These are phyloP conservation scores for Horisme vitalbata DNA, from an alignment of 2,888 invertebrate genomes.

Conservation along the genomic window DNA sequence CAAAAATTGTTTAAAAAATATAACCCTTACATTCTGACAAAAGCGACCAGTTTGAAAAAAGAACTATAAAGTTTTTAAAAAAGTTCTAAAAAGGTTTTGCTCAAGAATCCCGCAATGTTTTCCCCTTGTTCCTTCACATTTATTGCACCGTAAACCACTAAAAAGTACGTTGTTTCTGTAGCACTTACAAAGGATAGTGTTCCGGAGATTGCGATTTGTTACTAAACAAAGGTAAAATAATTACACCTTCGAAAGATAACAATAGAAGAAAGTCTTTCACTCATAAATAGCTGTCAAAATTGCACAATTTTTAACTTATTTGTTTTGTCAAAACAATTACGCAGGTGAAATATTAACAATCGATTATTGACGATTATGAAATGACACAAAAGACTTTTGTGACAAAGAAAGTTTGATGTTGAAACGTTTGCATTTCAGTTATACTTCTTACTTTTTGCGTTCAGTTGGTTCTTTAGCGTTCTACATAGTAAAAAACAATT, in stretches of 20 bases:
- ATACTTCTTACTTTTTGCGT: constrained; percentile 34
- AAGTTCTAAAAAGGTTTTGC: constrained; percentile 21
- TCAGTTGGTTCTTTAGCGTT: constrained; percentile 24
- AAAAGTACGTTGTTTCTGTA: constrained; percentile 69
- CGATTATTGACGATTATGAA: constrained; percentile 27
- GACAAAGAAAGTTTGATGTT: constrained; percentile 43
- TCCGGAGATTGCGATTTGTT: constrained; percentile 64
- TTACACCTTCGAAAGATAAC: constrained; percentile 62
- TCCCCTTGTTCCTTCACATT: constrained; percentile 68
- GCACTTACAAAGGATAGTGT: constrained; percentile 66
- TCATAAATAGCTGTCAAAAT: constrained; percentile 54
- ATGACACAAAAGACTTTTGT: constrained; percentile 12
- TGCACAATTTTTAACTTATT: constrained; percentile 60
- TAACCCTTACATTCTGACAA: constrained; percentile 74
- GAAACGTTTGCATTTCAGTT: constrained; percentile 28
- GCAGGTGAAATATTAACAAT: constrained; percentile 57
- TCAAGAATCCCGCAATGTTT: constrained; percentile 75
- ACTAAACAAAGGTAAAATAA: constrained; percentile 69
- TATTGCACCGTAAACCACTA: constrained; percentile 78
- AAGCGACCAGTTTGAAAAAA: constrained; percentile 41
- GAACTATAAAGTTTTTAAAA: constrained; percentile 13
- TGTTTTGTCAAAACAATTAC: constrained; percentile 51
- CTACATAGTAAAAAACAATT: too few relatives aligned
- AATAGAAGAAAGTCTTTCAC: constrained; percentile 73
- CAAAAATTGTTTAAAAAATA: constrained; percentile 54